These are phyloP conservation scores for Campylorhamphus procurvoides DNA, from an alignment of 2,113 vertebrate species.

Conservation along the genomic window DNA sequence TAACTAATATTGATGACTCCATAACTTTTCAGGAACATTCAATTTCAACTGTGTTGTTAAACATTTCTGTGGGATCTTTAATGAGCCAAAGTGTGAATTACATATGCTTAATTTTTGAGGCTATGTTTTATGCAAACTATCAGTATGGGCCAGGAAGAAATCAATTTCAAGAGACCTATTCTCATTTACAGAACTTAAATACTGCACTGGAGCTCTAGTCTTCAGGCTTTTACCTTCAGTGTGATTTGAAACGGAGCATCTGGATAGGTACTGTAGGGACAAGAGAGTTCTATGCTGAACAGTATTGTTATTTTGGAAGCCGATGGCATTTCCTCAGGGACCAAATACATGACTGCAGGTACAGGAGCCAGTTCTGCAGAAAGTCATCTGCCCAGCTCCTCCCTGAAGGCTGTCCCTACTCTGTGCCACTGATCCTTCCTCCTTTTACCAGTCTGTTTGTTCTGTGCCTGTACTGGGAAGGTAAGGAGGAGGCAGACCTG, in stretches of 20 bases:
- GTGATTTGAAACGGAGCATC: background rate
- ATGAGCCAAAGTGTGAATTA: background rate
- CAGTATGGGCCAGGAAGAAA: background rate
- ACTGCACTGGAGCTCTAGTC: background rate
- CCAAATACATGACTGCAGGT: background rate
- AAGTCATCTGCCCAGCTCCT: background rate
- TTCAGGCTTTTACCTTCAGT: background rate
- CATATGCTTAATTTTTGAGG: background rate
- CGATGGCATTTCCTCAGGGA: background rate
- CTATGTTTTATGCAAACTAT: background rate
- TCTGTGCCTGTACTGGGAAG: background rate
- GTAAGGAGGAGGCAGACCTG: fast-evolving
- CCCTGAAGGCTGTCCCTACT: background rate
- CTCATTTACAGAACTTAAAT: background rate
- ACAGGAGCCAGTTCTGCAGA: background rate
- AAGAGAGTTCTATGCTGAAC: background rate
- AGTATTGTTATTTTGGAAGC: background rate
- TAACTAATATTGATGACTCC: background rate
- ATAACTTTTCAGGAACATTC: background rate
- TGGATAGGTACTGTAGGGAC: background rate
- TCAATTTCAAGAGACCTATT: background rate
- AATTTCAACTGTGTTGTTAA: background rate
- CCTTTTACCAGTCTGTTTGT: fast-evolving
- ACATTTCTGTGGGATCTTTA: background rate
- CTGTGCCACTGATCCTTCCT: background rate